Evolutionary conservation across 2,888 invertebrate genomes (phyloP), one percentile per base, ranked within the genome.

Genomic region (Perithous albicinctus): DNA sequence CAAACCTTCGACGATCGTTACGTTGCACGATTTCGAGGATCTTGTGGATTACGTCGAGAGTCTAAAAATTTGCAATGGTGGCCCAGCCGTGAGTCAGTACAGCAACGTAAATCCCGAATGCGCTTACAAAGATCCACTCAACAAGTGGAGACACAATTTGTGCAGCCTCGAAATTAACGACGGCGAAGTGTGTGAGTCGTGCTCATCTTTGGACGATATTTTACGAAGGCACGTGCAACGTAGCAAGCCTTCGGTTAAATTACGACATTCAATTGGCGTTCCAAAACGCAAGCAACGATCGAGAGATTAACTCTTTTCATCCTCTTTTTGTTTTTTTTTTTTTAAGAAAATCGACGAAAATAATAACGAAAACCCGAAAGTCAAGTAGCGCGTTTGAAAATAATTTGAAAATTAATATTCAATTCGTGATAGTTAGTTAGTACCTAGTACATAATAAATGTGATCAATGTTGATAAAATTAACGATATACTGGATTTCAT

Each of bases 101-200:
- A 82, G 79, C 46, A 84, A 84, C 35, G 75, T 86, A 4, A 86
- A 83, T 75, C 82, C 83, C 12, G 88, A 88, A 67, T 88, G 88
- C 66, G 88, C 88, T 59, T 88, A 88, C 59, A 88, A 83, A 67
- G 87, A 88, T 78, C 81, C 84, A 0, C 84, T 80, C 7, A 82
- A 84, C 54, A 85, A 84, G 67, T 88, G 87, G 87, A 67, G 88
- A 23, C 88, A 88, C 70, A 88, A 88, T 86, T 80, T 88, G 32
- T 88, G 88, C 63, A 84, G 78, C 15, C 79, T 88, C 6, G 86
- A 86, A 78, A 83, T 87, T 12, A 80, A 43, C 32, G 66, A 54
- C 15, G 84, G 76, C 12, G 79, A 85, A 7, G 78, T 82, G 0
- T 88, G 88, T 56, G 85, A 86, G 35, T 84, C 84, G 6, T 88